Evolutionary conservation across 2,797 vertebrate species (phyloP), one percentile per base, ranked within the genome.

Genomic region (Ctenochaetus hawaiiensis): DNA sequence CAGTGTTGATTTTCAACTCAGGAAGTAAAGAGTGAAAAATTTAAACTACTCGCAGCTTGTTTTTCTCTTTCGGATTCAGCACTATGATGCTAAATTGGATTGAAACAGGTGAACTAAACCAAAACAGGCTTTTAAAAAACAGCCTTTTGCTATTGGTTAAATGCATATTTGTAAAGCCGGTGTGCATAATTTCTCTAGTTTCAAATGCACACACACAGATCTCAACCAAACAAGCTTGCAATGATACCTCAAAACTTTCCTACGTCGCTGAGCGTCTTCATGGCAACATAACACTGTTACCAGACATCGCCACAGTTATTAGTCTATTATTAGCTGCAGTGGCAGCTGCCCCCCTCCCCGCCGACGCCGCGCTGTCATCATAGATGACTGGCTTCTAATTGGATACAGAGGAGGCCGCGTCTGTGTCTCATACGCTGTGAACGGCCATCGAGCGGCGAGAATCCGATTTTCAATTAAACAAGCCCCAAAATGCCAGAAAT

Each of bases 311-410:
- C 58, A 54, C 73, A 78, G 78, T 94, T 96, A 93, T 88, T 87
- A 91, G 90, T 92, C 94, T 96, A 94, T 96, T 96, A 96, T 96
- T 96, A 95, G 93, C 91, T 87, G 90, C 91, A 87, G 89, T 77
- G 92, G 91, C 71, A 39, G 66, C 75, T 48, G 75, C 66, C 12
- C 90, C 3, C 37, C 30, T 81, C 81, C 84, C 82, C 22, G 64
- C 63, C 65, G 39, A 82, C 72, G 75, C 71, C 85, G 75, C 39
- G n/a, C 83, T 81, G 84, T 92, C 93, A 86, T 96, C 95, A 96
- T 96, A 96, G 96, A 97, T 96, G 95, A 96, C 96, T 90, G 87
- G 88, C 87, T 89, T 93, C 95, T 96, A 97, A 98, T 97, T 97
- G 95, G 94, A 96, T 95, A 89, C 89, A 90, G 91, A 93, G 75